These are phyloP conservation scores for Ypsolopha sequella DNA, from an alignment of 2,888 invertebrate genomes.

Conservation along the genomic window DNA sequence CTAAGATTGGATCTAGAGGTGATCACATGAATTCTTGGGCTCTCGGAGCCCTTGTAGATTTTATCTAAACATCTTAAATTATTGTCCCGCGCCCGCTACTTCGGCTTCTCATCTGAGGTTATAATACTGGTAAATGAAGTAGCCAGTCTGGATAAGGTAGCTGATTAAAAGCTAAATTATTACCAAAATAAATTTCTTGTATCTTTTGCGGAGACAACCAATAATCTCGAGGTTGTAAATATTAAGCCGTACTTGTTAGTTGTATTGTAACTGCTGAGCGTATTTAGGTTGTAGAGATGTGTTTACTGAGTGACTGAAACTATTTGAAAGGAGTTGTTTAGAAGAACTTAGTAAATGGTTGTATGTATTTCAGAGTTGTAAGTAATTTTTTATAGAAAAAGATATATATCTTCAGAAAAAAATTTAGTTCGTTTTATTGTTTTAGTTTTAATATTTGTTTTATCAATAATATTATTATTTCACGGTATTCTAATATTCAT, in stretches of 20 bases:
- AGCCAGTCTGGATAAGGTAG: slow-evolving; percentile 32
- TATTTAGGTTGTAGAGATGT: no score
- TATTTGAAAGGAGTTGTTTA: no score
- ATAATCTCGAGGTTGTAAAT: neutral
- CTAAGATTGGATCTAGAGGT: slow-evolving; percentile 61
- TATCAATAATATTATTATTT: no score
- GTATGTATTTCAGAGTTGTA: no score
- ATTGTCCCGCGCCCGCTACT: slow-evolving; percentile 55
- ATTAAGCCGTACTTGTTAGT: neutral
- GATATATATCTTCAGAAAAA: no score
- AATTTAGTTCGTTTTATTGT: no score
- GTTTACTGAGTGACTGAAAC: no score
- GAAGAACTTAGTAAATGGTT: no score
- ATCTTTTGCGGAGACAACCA: neutral
- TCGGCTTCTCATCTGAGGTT: slow-evolving; percentile 43
- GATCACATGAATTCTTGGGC: slow-evolving; percentile 66
- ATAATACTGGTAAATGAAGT: slow-evolving; percentile 34
- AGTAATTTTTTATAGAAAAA: no score
- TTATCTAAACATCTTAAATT: slow-evolving; percentile 67
- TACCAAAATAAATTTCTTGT: slow-evolving; percentile 11
- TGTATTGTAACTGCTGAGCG: no score
- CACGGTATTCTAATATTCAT: no score
- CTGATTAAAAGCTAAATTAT: slow-evolving; percentile 11
- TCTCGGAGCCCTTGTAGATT: slow-evolving; percentile 60
- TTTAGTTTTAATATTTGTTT: no score